These are phyloP conservation scores for Prostheceraeus crozeri DNA, from an alignment of 2,888 invertebrate species.

Conservation along the genomic window DNA sequence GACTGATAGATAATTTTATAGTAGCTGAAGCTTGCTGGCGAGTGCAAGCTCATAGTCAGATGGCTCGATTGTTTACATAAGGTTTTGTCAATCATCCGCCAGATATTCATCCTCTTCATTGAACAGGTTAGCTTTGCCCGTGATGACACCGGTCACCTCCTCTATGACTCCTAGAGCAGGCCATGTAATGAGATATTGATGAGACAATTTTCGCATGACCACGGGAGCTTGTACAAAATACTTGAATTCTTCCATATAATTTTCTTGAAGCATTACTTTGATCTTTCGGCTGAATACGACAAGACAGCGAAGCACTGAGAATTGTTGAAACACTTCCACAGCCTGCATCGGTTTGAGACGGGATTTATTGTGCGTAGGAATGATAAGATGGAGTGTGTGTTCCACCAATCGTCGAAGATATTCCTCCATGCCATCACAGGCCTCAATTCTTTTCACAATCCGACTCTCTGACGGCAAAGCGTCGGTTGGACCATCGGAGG, in stretches of 20 bases:
- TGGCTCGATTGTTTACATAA: too few species aligned
- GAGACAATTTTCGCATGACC: constrained; percentile 46
- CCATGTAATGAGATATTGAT: constrained; percentile 45
- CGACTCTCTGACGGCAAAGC: too few species aligned
- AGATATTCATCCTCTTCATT: too few species aligned
- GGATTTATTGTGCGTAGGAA: constrained; percentile 41
- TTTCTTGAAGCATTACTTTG: constrained; percentile 45
- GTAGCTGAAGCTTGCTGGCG: too few species aligned
- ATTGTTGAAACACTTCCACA: constrained; percentile 49
- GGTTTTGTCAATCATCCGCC: too few species aligned
- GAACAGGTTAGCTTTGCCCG: not conserved
- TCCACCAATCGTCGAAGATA: too few species aligned
- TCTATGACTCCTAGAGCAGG: constrained; percentile 45
- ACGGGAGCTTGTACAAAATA: constrained; percentile 50
- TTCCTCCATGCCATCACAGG: too few species aligned
- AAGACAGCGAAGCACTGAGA: constrained; percentile 47
- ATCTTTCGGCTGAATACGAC: constrained; percentile 46
- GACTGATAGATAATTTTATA: too few species aligned
- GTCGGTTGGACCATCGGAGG: too few species aligned
- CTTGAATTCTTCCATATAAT: constrained; percentile 54
- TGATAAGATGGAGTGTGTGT: too few species aligned
- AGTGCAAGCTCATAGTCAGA: too few species aligned
- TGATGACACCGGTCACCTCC: constrained; percentile 42
- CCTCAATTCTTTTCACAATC: too few species aligned
- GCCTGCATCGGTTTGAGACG: constrained; percentile 46